phyloP scores from a whole-genome alignment of 37 sponge, comb jelly and placozoan species.

The Oscarella lobularis region DNA sequence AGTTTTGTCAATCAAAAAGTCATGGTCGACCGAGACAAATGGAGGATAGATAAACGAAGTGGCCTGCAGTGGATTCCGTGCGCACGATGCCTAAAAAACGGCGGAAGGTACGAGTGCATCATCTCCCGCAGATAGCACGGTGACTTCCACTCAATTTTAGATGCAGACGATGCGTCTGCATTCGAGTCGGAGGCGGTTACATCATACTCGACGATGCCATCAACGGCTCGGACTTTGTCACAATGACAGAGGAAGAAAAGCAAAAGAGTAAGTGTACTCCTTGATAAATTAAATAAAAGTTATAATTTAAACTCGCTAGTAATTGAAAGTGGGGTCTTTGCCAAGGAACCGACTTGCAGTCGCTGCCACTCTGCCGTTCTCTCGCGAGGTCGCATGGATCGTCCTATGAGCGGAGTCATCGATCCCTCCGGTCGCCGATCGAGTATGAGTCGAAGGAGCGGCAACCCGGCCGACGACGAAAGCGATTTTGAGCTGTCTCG shows the following conservation, averaged over 20 bases:
- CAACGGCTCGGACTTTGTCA: no score
- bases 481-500: no score
- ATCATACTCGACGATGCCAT: conserved; percentile 44
- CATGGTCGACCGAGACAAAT: background rate
- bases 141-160: background rate
- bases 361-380: background rate
- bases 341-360: background rate
- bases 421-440: no score
- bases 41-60: background rate
- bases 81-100: background rate
- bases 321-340: background rate
- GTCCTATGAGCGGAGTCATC: no score
- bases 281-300: no score
- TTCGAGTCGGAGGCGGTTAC: conserved; percentile 72
- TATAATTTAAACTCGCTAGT: no score
- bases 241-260: background rate
- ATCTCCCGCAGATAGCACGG: background rate
- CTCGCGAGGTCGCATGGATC: background rate
- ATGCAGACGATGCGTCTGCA: background rate
- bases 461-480: no score
- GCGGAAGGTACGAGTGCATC: background rate
- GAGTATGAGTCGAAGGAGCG: no score
- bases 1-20: background rate
- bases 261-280: background rate
- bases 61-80: background rate